phyloP scores from a whole-genome alignment of 2,888 invertebrate species.

The Microctonus aethiopoides region DNA sequence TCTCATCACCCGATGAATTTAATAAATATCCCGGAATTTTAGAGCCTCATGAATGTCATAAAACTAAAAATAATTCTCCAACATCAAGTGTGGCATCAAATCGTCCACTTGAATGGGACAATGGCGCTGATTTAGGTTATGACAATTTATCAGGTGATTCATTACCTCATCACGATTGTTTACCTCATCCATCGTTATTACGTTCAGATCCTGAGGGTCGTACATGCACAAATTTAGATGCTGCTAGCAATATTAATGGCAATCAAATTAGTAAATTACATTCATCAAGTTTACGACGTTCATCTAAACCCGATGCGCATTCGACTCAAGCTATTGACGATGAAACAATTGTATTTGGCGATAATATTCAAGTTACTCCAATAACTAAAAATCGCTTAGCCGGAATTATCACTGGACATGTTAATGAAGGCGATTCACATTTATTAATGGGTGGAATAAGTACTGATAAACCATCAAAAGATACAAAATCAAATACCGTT shows the following conservation, averaged over 20 bases:
- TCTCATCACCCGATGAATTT: constrained; percentile 5
- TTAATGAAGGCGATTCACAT: constrained; percentile 43
- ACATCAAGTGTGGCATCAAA: constrained; percentile 81
- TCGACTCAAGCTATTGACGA: constrained; percentile 55
- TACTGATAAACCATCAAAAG: constrained; percentile 25
- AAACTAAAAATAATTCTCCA: constrained; percentile 72
- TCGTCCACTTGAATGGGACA: constrained; percentile 87
- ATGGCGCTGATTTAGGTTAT: constrained; percentile 88
- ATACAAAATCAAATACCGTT: neutral
- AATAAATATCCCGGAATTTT: neutral
- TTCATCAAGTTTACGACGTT: constrained; percentile 33
- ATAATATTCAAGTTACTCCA: constrained; percentile 62
- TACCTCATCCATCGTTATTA: constrained; percentile 63
- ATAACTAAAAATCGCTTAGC: constrained; percentile 58
- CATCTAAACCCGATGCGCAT: constrained; percentile 57
- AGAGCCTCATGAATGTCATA: constrained; percentile 43
- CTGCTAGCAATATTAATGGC: constrained; percentile 6
- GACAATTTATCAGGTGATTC: constrained; percentile 69
- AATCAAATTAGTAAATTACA: constrained; percentile 36
- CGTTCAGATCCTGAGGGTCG: constrained; percentile 68
- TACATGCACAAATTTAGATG: constrained; percentile 50
- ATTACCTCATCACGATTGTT: constrained; percentile 55
- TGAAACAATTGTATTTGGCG: constrained; percentile 50
- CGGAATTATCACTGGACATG: constrained; percentile 48
- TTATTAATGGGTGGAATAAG: neutral